Evolutionary conservation across 2,888 invertebrate species (phyloP), one percentile per base, ranked within the genome.

Genomic region (Dynastes maya): DNA sequence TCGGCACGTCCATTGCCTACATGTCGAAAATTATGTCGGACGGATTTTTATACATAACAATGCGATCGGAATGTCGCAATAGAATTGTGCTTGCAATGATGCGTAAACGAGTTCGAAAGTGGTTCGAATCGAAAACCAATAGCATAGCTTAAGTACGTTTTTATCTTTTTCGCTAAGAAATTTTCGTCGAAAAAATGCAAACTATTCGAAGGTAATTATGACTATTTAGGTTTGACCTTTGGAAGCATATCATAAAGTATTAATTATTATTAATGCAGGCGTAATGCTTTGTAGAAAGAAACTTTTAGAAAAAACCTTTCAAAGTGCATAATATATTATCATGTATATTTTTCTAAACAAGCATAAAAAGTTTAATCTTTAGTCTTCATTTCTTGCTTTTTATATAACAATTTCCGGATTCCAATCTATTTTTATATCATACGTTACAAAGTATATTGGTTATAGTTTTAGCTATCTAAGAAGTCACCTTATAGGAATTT

Each of bases 11-110:
- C 29, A 51, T 27, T 40, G 29, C 51, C 51, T 49, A 51, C 68
- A 68, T 51, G 68, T 51, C 29, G 49, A 68, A 51, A 68, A 68
- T 68, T 51, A 68, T 11, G 27, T 68, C 68, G 27, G 27, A 51
- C 13, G 68, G 51, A 51, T 51, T 68, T 49, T 68, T 13, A 51
- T 45, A 45, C 67, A 49, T 37, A 68, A 27, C 67, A 22, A 68
- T 68, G 2, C 29, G 27, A 58, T 22, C 55, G 55, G 22, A 13
- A 8, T 63, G 63, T 63, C 29, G 63, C 27, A 63, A 63, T 32
- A 32, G 32, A 0, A 32, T 29, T 32, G 32, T 9, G 13, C 61
- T 32, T 63, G 63, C 32, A 32, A 32, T 63, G 63, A 63, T 63
- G 63, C 63, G 27, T 63, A 29, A 11, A 63, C 29, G 4, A 32